Evolutionary conservation across 1,140 invertebrate genomes (phyloP).

Genomic region (Drosophila oshimai): DNA sequence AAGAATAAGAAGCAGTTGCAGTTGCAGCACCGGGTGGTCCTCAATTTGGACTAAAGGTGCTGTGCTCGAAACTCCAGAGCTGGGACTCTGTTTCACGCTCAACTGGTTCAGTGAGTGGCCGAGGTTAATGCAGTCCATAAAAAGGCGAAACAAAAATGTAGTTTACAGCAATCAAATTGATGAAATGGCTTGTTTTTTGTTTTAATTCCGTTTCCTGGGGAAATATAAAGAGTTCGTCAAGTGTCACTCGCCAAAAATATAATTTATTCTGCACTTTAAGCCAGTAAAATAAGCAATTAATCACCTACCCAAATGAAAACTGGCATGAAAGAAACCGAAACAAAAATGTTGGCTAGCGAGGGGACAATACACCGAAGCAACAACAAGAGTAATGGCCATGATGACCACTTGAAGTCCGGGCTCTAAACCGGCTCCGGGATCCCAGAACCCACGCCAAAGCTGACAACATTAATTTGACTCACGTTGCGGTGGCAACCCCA

Average conservation of each 20-base stretch:
- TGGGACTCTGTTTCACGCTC: constrained; percentile 21
- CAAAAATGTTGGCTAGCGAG: neutral
- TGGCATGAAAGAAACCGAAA: constrained; percentile 39
- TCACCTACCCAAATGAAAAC: constrained; percentile 55
- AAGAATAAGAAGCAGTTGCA: constrained; percentile 28
- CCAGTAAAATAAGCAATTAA: constrained; percentile 57
- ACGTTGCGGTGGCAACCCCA: constrained; percentile 37
- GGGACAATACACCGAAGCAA: neutral
- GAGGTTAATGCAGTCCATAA: neutral
- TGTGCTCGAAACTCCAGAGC: too few relatives aligned
- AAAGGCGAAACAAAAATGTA: neutral
- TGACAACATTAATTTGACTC: constrained; percentile 63
- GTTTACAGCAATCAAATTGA: constrained; percentile 12
- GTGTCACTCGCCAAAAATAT: constrained; percentile 5
- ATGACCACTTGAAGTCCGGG: constrained; percentile 43
- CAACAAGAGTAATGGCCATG: constrained; percentile 38
- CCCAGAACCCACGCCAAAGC: constrained; percentile 7
- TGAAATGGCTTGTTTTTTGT: neutral
- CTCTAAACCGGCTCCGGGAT: constrained; percentile 20
- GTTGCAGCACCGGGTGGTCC: constrained; percentile 29
- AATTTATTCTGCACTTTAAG: constrained; percentile 40
- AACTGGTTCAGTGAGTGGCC: constrained; percentile 25
- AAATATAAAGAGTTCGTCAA: constrained; percentile 11
- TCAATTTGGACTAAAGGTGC: constrained; percentile 11
- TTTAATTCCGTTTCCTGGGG: constrained; percentile 1